Evolutionary conservation across 1,140 invertebrate genomes (phyloP).

Genomic region (Drosophila micromelanica): DNA sequence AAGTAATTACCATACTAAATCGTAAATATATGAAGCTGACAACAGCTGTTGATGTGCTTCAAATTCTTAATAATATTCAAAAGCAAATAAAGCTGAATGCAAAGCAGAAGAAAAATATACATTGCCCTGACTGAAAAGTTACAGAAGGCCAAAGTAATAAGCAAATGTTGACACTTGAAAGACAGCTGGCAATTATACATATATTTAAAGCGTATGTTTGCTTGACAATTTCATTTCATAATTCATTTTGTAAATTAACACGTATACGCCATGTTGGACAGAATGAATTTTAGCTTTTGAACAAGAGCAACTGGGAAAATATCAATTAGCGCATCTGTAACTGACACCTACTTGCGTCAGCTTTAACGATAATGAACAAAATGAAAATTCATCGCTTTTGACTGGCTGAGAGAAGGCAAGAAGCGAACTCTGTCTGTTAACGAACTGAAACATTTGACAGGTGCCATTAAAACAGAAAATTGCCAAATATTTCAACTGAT

Average conservation of each 20-base stretch:
- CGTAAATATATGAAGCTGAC: conserved; percentile 1
- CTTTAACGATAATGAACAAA: neutral
- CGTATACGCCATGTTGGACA: conserved; percentile 51
- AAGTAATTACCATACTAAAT: neutral
- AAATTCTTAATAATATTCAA: conserved; percentile 40
- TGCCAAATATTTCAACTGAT: conserved; percentile 12
- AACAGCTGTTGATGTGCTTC: conserved; percentile 26
- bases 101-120: neutral
- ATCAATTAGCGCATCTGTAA: conserved; percentile 63
- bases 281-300: conserved; percentile 29
- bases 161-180: conserved; percentile 41
- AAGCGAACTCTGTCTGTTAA: conserved; percentile 4
- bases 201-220: conserved; percentile 11
- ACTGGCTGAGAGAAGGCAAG: neutral
- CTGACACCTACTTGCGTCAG: conserved; percentile 27
- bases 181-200: conserved; percentile 22
- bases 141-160: neutral
- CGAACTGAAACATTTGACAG: conserved; percentile 24
- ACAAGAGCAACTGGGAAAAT: conserved; percentile 37
- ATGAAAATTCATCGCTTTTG: conserved; percentile 6
- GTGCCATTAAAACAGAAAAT: conserved; percentile 11
- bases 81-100: conserved; percentile 35
- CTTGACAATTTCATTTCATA: conserved; percentile 43
- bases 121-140: neutral
- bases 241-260: conserved; percentile 57